Percentiles rank a stretch among this genome's conserved stretches.
Evolutionary conservation across 2,888 invertebrate genomes (phyloP).

Genomic region (Lymantria monacha): DNA sequence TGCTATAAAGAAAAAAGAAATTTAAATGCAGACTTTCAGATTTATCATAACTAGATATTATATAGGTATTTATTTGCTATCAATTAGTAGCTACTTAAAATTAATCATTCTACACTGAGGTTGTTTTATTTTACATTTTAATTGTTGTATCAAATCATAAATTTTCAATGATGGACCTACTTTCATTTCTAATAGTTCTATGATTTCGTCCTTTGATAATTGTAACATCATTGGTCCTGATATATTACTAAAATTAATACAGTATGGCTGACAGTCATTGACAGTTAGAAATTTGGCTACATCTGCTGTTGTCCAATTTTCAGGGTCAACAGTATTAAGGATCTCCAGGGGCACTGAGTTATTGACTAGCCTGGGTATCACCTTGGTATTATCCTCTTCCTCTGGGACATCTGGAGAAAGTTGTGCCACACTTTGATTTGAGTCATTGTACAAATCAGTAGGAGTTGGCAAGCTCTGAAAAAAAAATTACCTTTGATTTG

Average conservation of each 20-base stretch:
- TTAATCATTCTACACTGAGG: conserved; percentile 82
- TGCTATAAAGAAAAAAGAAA: conserved; percentile 8
- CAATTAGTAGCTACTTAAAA: conserved; percentile 35
- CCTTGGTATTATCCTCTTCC: conserved; percentile 73
- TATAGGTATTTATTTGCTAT: neutral
- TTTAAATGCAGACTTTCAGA: conserved; percentile 9
- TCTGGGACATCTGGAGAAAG: conserved; percentile 36
- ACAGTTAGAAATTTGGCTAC: conserved; percentile 94
- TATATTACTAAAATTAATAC: conserved; percentile 86
- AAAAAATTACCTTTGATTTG: neutral
- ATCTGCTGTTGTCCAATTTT: conserved; percentile 89
- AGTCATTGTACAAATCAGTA: conserved; percentile 47
- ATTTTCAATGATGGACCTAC: conserved; percentile 97
- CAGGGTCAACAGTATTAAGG: conserved; percentile 76
- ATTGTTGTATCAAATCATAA: conserved; percentile 94
- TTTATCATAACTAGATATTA: neutral
- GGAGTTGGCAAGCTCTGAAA: conserved; percentile 43
- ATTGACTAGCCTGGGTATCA: conserved; percentile 85
- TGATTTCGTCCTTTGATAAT: conserved; percentile 94
- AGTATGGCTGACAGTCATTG: conserved; percentile 91
- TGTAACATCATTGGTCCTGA: conserved; percentile 91
- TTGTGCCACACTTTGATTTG: conserved; percentile 44
- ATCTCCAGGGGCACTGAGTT: conserved; percentile 72
- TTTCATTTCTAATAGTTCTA: conserved; percentile 94
- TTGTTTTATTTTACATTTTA: conserved; percentile 92